A percentile compares a stretch with the other conserved stretches of the same genome.
These are phyloP conservation scores for Eolophus roseicapilla DNA, from an alignment of 2,113 vertebrate species.

Conservation along the genomic window DNA sequence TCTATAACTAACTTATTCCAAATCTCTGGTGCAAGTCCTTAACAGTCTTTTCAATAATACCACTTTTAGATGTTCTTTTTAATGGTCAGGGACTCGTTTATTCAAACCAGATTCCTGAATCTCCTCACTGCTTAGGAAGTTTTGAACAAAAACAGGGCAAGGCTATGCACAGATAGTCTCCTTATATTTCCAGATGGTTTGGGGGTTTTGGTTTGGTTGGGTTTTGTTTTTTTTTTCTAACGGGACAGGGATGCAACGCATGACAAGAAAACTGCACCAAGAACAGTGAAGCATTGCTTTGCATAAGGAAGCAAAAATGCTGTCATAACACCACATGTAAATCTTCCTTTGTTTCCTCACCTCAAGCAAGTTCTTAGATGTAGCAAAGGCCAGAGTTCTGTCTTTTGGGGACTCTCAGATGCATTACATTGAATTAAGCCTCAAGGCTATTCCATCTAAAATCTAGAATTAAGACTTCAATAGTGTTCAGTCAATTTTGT, in stretches of 20 bases:
- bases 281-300: background rate
- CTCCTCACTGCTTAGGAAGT: rapidly evolving
- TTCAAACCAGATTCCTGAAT: background rate
- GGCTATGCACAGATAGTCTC: background rate
- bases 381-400: background rate
- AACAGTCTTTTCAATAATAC: background rate
- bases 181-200: background rate
- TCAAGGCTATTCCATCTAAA: background rate
- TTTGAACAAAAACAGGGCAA: background rate
- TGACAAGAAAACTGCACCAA: background rate
- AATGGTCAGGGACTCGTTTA: background rate
- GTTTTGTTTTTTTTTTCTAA: background rate
- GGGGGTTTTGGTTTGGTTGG: background rate
- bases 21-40: background rate
- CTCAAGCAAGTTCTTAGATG: background rate
- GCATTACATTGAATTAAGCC: background rate
- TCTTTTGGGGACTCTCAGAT: background rate
- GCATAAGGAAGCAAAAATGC: background rate
- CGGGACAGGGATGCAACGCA: background rate
- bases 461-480: background rate
- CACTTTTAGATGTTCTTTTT: background rate
- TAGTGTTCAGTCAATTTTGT: background rate
- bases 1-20: background rate
- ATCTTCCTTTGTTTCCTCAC: background rate
- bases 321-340: background rate